Evolutionary conservation across 2,888 invertebrate genomes (phyloP).

Genomic region (Calephelis perditalis): DNA sequence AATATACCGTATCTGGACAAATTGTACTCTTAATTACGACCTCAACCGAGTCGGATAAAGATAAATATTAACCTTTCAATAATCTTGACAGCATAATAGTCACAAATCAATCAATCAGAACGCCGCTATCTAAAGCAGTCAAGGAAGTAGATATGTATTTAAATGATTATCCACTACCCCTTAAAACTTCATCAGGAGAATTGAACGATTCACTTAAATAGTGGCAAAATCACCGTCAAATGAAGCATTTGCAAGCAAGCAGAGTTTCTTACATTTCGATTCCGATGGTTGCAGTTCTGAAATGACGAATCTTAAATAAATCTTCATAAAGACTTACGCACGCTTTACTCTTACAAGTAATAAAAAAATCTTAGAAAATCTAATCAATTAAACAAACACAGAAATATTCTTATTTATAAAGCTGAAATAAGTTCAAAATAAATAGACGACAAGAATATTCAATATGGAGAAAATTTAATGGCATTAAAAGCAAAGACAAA

Average conservation of each 20-base stretch:
- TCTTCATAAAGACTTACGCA: neutral
- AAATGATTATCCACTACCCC: neutral
- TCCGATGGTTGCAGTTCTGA: no score
- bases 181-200: neutral
- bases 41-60: neutral
- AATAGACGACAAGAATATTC: constrained; percentile 15
- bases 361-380: neutral
- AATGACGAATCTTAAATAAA: no score
- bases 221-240: neutral
- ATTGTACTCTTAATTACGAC: neutral
- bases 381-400: neutral
- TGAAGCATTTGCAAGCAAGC: no score
- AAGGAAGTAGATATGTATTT: neutral
- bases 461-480: constrained; percentile 17
- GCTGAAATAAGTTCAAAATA: constrained; percentile 12
- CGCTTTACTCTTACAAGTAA: neutral
- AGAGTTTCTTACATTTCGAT: no score
- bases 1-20: neutral
- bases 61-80: neutral
- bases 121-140: neutral
- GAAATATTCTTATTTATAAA: constrained; percentile 8
- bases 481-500: constrained; percentile 17
- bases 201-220: neutral
- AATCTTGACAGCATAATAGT: neutral
- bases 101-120: neutral